Conservation (phyloP, 2,888 invertebrate genomes). For the Synanthedon myopaeformis region DNA sequence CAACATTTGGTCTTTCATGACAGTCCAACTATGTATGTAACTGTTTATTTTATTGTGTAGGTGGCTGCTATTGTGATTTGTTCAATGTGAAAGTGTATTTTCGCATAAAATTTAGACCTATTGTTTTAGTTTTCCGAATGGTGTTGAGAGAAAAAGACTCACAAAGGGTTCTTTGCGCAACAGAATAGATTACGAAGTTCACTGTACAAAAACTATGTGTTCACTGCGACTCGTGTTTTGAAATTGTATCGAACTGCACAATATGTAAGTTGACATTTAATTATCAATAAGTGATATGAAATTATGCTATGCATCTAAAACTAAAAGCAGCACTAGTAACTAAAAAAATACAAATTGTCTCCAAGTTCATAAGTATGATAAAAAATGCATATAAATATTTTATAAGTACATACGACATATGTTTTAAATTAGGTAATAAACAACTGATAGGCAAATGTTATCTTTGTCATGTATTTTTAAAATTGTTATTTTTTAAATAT, state of each 20-base stretch:
- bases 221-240: too few species aligned
- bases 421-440: background rate
- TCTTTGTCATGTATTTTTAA: background rate
- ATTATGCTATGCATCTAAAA: too few species aligned
- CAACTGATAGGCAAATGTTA: background rate
- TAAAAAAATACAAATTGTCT: background rate
- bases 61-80: conserved; percentile 52
- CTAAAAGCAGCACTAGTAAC: too few species aligned
- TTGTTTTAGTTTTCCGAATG: conserved; percentile 60
- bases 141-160: conserved; percentile 41
- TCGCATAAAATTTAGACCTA: conserved; percentile 66
- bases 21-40: conserved; percentile 22
- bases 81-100: conserved; percentile 64
- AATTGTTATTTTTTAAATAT: too few species aligned
- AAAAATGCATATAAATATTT: too few species aligned
- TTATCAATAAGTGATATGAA: too few species aligned
- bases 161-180: conserved; percentile 33
- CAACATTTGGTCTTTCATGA: too few species aligned
- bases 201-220: background rate
- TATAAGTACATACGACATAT: background rate
- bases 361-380: background rate
- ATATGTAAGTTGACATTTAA: too few species aligned
- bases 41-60: conserved; percentile 64
- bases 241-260: too few species aligned
- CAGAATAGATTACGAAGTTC: background rate